Percentiles rank a stretch among this genome's conserved stretches.
phyloP scores from a whole-genome alignment of 2,113 vertebrate genomes.

The Chamaetylas fuelleborni region DNA sequence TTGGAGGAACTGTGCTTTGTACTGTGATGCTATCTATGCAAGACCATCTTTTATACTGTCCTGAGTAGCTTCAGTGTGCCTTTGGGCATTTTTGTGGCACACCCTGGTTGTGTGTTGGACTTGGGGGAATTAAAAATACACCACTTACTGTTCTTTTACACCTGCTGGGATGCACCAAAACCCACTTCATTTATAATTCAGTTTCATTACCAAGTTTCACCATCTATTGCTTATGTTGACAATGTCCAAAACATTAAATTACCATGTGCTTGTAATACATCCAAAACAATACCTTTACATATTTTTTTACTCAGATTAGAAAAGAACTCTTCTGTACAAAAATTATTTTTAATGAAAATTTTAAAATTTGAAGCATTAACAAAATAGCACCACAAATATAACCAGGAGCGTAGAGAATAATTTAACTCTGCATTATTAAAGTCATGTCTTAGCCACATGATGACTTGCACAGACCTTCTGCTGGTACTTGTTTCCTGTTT shows the following conservation, averaged over 20 bases:
- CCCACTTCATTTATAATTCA: rapidly evolving
- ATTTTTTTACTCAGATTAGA: background rate
- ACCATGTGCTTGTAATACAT: background rate
- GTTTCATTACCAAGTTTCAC: background rate
- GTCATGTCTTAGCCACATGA: background rate
- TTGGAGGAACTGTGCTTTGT: background rate
- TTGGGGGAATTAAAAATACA: background rate
- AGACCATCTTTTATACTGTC: background rate
- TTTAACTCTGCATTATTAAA: background rate
- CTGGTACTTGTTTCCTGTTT: background rate
- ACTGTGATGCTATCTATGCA: background rate
- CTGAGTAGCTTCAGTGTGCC: background rate
- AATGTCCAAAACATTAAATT: background rate
- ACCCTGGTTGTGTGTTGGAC: background rate
- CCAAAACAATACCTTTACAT: background rate
- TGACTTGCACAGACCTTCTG: background rate
- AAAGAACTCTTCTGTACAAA: background rate
- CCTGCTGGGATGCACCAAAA: background rate
- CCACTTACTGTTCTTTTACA: background rate
- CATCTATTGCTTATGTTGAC: background rate
- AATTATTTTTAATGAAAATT: background rate
- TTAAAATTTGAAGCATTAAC: background rate
- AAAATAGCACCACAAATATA: background rate
- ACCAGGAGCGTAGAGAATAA: background rate
- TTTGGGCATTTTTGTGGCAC: background rate